These are phyloP conservation scores for Sylvilagus bachmani DNA, from an alignment of 2,113 vertebrate genomes.

Conservation along the genomic window DNA sequence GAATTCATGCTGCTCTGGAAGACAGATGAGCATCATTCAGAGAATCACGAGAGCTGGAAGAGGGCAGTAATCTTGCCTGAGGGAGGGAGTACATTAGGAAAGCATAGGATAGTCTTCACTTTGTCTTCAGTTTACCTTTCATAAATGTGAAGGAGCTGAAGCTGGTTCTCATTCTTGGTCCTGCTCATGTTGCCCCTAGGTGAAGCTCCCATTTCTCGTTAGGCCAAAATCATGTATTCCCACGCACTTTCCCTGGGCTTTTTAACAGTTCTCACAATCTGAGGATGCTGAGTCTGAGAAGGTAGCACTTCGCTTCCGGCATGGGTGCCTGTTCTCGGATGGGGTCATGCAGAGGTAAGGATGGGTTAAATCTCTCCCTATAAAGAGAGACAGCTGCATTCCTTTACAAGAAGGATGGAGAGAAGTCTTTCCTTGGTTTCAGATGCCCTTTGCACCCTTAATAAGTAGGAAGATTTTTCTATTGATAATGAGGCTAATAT, in stretches of 20 bases:
- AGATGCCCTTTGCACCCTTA: background rate
- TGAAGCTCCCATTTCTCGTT: background rate
- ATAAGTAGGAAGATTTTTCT: background rate
- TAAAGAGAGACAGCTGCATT: background rate
- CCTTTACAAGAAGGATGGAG: background rate
- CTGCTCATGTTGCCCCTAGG: background rate
- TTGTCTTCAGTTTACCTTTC: background rate
- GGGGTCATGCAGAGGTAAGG: background rate
- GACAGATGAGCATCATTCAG: background rate
- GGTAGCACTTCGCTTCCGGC: background rate
- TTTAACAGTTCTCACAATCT: background rate
- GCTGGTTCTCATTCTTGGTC: background rate
- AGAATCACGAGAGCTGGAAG: background rate
- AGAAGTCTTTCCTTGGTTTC: background rate
- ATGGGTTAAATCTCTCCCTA: background rate
- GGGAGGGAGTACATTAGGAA: background rate
- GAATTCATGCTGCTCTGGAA: background rate
- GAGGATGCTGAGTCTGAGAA: background rate
- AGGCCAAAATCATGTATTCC: background rate
- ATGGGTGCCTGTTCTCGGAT: background rate
- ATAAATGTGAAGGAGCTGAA: conserved; percentile 3
- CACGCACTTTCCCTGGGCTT: background rate
- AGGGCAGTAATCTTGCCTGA: background rate
- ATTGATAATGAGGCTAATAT: background rate
- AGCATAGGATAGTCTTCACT: background rate